Base-by-base conservation (phyloP, 53 echinoderm and acorn worm genomes). In the Paracentrotus lividus region DNA sequence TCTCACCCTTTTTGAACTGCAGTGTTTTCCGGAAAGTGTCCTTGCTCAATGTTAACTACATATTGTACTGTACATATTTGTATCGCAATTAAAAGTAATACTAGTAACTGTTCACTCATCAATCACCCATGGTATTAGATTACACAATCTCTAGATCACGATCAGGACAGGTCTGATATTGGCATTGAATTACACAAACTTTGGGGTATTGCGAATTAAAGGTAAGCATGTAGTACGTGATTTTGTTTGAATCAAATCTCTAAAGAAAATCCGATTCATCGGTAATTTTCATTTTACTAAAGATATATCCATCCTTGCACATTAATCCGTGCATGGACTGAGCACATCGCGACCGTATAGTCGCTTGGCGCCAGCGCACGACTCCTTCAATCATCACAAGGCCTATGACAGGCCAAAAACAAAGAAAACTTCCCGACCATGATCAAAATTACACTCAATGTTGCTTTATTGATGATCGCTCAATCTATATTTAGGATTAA, bases 401-500 rank as follows among this genome's bases (percentile, higher is more conserved):
- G 4, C 72, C 5, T 2, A 51, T 51, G 20, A 72, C n/a, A n/a
- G n/a, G n/a, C n/a, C n/a, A n/a, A n/a, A n/a, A n/a, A n/a, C n/a
- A n/a, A n/a, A n/a, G n/a, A n/a, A n/a, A n/a, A n/a, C n/a, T n/a
- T n/a, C n/a, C n/a, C n/a, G n/a, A n/a, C 40, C 18, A 20, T 72
- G 72, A 72, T 40, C 3, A 72, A 64, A 72, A 38, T 69, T 36
- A 69, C 38, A 36, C 9, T 34, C 34, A 31, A 69, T 36, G 16
- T 72, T 40, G 72, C 36, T 7, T 72, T 72, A 40, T 72, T 72
- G 40, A 72, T 38, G 72, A 72, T 72, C 72, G 72, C 72, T 72
- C 72, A 72, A 20, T 72, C 21, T 20, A 40, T 40, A 21, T 57
- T 18, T 57, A 57, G 40, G 72, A 72, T 72, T 72, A 38, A 18